Evolutionary conservation across 2,113 vertebrate genomes (phyloP), one percentile per base, ranked within the genome.

Genomic region (Salvelinus namaycush): DNA sequence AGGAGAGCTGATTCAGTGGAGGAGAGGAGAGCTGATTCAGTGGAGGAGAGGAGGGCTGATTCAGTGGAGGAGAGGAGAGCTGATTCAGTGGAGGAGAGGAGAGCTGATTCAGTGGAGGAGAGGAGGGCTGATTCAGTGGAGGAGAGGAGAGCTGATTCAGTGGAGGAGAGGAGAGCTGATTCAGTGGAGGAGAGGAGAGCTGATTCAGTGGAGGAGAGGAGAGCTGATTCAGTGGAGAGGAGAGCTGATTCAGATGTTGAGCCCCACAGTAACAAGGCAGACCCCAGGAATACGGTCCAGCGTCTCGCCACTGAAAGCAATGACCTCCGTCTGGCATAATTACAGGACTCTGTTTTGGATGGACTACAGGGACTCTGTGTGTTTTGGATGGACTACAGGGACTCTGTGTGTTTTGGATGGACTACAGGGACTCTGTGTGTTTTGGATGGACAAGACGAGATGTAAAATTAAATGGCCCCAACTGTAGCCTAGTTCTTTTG

Each of bases 311-410:
- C 87, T 66, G 29, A 77, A 79, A 83, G 84, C 86, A 34, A 29
- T 89, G 85, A 89, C 88, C 87, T 91, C 80, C 86, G 74, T 88
- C 83, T 83, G 86, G 81, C 72, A 74, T 90, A 87, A 88, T 88
- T 87, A 64, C 74, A 24, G 68, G 72, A 83, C 80, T 87, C 79
- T 77, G 75, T 24, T 24, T 24, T 24, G 24, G 24, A 24, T 24
- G 24, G 24, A 24, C 24, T 87, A 64, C 74, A 24, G 68, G 3
- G 72, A 83, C 80, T 87, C 79, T 77, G 75, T 24, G 24, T 24
- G 24, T 24, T 24, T 24, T 24, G 24, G 24, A 24, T 24, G 24
- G 24, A 24, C 24, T 87, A 64, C 74, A 24, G 68, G 3, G 72
- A 83, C 80, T 87, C 79, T 77, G 75, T 24, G 24, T 24, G 24